A percentile compares a stretch with the other conserved stretches of the same genome.
These are phyloP conservation scores for Labia minor DNA, from an alignment of 2,888 invertebrate species.

Conservation along the genomic window DNA sequence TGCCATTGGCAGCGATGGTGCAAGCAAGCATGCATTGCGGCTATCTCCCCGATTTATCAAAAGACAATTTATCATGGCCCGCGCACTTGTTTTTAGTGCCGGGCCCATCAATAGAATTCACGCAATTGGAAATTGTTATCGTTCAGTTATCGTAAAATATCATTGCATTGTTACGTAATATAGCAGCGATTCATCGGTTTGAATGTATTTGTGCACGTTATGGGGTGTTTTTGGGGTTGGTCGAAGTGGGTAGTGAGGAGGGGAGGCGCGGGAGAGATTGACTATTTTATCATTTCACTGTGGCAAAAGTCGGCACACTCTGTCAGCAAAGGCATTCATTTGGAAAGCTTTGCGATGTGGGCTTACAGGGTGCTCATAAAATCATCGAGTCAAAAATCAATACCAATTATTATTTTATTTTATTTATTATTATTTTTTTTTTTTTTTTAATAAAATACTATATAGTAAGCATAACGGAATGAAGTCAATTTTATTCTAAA, in stretches of 20 bases:
- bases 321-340: conserved; percentile 13
- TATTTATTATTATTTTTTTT: too few species aligned
- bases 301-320: conserved; percentile 13
- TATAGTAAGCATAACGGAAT: too few species aligned
- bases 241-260: too few species aligned
- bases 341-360: background rate
- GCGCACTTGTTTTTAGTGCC: conserved; percentile 13
- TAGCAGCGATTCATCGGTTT: conserved; percentile 1
- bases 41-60: conserved; percentile 9
- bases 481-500: too few species aligned
- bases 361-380: background rate
- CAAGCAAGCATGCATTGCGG: background rate
- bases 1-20: background rate
- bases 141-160: conserved; percentile 13
- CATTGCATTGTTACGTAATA: conserved; percentile 13
- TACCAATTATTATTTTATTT: too few species aligned
- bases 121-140: conserved; percentile 13
- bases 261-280: conserved; percentile 17
- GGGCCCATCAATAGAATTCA: conserved; percentile 13
- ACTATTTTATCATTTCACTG: conserved; percentile 23
- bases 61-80: conserved; percentile 13
- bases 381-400: too few species aligned
- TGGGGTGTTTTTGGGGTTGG: background rate
- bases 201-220: conserved; percentile 13
- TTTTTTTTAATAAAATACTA: too few species aligned